Conservation (phyloP, 2,797 vertebrate genomes). For the Sebastes aleutianus region DNA sequence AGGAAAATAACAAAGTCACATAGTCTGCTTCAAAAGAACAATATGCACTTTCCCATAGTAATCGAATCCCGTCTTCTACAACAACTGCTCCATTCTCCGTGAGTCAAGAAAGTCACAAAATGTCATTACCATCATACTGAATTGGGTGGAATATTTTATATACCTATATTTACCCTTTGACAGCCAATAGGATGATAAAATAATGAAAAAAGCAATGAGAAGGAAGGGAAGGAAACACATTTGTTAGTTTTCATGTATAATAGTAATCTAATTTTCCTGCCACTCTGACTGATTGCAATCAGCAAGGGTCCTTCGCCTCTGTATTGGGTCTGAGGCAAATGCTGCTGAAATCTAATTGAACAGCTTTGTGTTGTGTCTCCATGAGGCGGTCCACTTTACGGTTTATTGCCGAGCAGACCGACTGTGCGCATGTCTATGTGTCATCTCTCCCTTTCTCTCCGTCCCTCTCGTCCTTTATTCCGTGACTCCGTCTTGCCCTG, state of each 20-base stretch:
- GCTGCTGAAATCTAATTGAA: slow-evolving; percentile 71
- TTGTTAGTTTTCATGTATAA: slow-evolving; percentile 62
- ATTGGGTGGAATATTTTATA: slow-evolving; percentile 15
- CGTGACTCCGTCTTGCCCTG: slow-evolving; percentile 1
- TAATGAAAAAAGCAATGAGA: slow-evolving; percentile 26
- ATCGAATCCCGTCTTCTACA: slow-evolving; percentile 39
- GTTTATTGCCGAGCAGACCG: slow-evolving; percentile 47
- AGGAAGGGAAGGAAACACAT: slow-evolving; percentile 32
- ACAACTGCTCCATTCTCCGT: slow-evolving; percentile 15
- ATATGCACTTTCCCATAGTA: slow-evolving; percentile 32
- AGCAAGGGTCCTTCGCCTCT: slow-evolving; percentile 54
- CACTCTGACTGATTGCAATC: slow-evolving; percentile 80
- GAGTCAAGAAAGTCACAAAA: slow-evolving; percentile 45
- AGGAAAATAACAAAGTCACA: slow-evolving; percentile 46
- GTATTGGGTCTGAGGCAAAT: slow-evolving; percentile 56
- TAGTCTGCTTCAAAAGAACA: slow-evolving; percentile 32
- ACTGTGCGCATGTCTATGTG: slow-evolving; percentile 18
- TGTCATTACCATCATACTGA: slow-evolving; percentile 30
- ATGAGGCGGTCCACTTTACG: slow-evolving; percentile 54
- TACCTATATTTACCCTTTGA: slow-evolving; percentile 44
- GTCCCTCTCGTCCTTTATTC: slow-evolving; percentile 26
- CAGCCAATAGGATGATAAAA: slow-evolving; percentile 43
- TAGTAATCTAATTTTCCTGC: slow-evolving; percentile 73
- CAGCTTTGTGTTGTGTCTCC: slow-evolving; percentile 64
- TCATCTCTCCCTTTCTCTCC: slow-evolving; percentile 33